Evolutionary conservation across 2,113 vertebrate genomes (phyloP).

Genomic region (Setophaga petechia): DNA sequence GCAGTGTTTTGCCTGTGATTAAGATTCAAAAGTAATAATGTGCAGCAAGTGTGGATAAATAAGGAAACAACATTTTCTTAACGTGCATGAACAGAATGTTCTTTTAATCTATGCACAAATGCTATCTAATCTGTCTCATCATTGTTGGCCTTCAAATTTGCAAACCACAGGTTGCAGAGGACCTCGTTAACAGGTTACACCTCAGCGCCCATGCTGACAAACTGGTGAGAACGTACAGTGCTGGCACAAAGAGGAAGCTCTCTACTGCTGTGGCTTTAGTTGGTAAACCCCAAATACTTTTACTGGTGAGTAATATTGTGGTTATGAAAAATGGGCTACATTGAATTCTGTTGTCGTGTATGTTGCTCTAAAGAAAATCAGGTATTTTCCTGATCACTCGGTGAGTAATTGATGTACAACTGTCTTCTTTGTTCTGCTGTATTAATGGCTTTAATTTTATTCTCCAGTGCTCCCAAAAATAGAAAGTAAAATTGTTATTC

Average conservation of each 20-base stretch:
- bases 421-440: not conserved
- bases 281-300: conserved; percentile 74
- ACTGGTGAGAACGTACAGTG: conserved; percentile 70
- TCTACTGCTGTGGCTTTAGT: conserved; percentile 74
- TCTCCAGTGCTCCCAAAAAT: not conserved
- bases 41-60: not conserved
- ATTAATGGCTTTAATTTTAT: not conserved
- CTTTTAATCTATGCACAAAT: not conserved
- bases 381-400: not conserved
- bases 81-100: not conserved
- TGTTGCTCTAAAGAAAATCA: not conserved
- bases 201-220: conserved; percentile 54
- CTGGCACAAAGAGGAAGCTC: conserved; percentile 76
- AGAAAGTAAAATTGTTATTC: not conserved
- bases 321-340: not conserved
- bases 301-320: conserved; percentile 63
- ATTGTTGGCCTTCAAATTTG: not conserved
- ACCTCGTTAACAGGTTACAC: conserved; percentile 64
- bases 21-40: not conserved
- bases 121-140: not conserved
- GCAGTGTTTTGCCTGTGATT: not conserved
- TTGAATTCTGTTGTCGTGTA: not conserved
- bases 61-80: not conserved
- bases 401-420: not conserved
- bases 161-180: conserved; percentile 56